Base-by-base conservation (phyloP, 2,113 vertebrate genomes). In the Lasiurus borealis region DNA sequence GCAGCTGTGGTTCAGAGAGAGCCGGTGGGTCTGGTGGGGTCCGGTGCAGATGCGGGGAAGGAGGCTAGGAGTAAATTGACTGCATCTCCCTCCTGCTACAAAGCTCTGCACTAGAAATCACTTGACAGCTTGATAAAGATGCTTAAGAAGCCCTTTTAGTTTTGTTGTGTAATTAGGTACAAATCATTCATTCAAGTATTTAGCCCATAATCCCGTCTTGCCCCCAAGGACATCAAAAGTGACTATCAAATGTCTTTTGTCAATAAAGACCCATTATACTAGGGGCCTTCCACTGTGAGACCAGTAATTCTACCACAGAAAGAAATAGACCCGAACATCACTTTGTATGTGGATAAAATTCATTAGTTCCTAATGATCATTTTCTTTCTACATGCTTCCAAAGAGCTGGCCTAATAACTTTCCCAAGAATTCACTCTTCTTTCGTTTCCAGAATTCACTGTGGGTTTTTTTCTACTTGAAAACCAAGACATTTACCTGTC, bases 401-500 rank as follows among this genome's bases (percentile, higher is more conserved):
- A 75, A 93, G 50, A 36, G 34, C 72, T 36, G 52, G 46, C 6
- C 64, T 76, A 66, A 23, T 44, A 91, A 52, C 34, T 82, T 72
- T 68, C 48, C 75, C 64, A 73, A 87, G 48, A 83, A 68, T 44
- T 84, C 54, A 18, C 46, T 19, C 31, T 5, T 85, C 71, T 72
- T 34, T 73, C 19, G 31, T 80, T 40, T 84, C 75, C 48, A 84
- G 73, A 86, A 52, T 75, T 50, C 21, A 46, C 52, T 66, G 8
- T 34, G 54, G 9, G 0, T 44, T n/a, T 80, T 44, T 68, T 68
- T 18, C 71, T 82, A 50, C 23, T 93, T 86, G 54, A 86, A 89
- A 86, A 59, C 14, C 23, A 84, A 86, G 69, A 77, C 34, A 59
- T 78, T 84, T 68, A 46, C 13, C 57, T 69, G 52, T 83, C 71